These are phyloP conservation scores for Dendrolimus houi DNA, from an alignment of 2,888 invertebrate species.

Conservation along the genomic window DNA sequence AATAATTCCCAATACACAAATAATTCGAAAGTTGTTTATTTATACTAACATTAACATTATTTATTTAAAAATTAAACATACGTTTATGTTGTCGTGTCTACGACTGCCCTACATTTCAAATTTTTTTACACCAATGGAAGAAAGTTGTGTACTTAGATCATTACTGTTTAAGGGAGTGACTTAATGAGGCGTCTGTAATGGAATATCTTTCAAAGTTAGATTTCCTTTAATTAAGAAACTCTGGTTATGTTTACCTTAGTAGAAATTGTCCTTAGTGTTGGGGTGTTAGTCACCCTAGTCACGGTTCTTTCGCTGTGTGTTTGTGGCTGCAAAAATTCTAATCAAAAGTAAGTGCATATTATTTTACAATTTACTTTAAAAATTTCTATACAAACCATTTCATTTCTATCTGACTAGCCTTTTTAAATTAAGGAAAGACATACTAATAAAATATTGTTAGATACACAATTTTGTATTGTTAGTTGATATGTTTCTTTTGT, in stretches of 20 bases:
- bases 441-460: slow-evolving; percentile 6
- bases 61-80: slow-evolving; percentile 5
- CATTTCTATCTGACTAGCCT: not conserved
- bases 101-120: slow-evolving; percentile 61
- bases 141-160: slow-evolving; percentile 48
- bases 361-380: not conserved
- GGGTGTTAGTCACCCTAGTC: slow-evolving; percentile 61
- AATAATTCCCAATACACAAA: too few species aligned
- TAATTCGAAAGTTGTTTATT: too few species aligned
- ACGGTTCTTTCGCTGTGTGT: slow-evolving; percentile 80
- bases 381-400: slow-evolving; percentile 1
- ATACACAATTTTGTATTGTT: not conserved
- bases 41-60: too few species aligned
- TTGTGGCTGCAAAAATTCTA: slow-evolving; percentile 84
- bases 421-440: slow-evolving; percentile 1
- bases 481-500: too few species aligned
- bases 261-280: slow-evolving; percentile 60
- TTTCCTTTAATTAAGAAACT: slow-evolving; percentile 38
- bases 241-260: slow-evolving; percentile 63
- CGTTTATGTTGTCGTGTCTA: slow-evolving; percentile 25
- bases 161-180: slow-evolving; percentile 56
- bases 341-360: slow-evolving; percentile 80
- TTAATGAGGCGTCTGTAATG: slow-evolving; percentile 42
- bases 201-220: slow-evolving; percentile 26
- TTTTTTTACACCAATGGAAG: slow-evolving; percentile 65